Conservation (phyloP, 2,113 vertebrate species). For the Sturnira hondurensis region DNA sequence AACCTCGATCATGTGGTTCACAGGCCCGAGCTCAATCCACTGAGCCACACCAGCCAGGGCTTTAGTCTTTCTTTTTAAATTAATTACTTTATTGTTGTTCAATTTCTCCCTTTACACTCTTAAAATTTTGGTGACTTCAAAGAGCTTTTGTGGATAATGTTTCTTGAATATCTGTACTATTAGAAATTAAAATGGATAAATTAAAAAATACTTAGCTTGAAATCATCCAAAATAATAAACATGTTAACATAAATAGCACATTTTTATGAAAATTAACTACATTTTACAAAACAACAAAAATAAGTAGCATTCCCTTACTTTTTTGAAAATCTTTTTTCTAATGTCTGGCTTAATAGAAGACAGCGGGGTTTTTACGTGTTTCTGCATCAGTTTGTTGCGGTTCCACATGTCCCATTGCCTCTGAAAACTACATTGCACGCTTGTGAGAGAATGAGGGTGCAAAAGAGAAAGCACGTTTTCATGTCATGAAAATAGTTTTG, state of each 20-base stretch:
- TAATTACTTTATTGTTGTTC: no score
- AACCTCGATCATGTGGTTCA: no score
- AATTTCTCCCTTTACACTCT: neutral
- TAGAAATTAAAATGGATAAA: neutral
- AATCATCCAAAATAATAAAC: conserved; percentile 32
- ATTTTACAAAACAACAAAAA: conserved; percentile 16
- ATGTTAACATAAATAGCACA: neutral
- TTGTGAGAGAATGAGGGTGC: neutral
- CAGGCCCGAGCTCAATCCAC: no score
- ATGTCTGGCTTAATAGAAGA: neutral
- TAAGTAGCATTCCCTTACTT: neutral
- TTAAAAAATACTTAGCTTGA: neutral
- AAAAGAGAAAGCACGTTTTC: neutral
- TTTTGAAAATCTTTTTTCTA: neutral
- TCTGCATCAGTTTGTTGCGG: neutral
- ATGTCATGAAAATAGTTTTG: conserved; percentile 25
- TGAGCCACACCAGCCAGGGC: no score
- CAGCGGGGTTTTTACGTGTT: neutral
- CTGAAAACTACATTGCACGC: neutral
- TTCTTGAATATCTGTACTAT: conserved; percentile 13
- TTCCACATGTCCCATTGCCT: neutral
- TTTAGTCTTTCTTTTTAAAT: no score
- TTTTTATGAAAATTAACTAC: conserved; percentile 31
- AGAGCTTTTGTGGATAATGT: neutral
- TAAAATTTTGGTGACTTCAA: neutral